phyloP scores from a whole-genome alignment of 2,888 invertebrate species.

The Magallana nippona region DNA sequence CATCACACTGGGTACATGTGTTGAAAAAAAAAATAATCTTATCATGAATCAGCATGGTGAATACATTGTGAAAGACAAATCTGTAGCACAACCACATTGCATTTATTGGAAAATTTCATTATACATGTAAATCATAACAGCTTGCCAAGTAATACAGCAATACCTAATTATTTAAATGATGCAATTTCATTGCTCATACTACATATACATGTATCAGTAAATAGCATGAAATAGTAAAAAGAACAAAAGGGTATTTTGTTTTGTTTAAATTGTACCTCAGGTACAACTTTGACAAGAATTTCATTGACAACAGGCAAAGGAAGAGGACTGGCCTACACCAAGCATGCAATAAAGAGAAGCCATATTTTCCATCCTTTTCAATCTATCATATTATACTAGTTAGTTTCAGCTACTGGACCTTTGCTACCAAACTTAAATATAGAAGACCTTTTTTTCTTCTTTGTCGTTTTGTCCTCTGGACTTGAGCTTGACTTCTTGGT shows the following conservation, averaged over 20 bases:
- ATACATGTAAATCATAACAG: no score
- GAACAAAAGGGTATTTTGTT: neutral
- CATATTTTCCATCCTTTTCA: neutral
- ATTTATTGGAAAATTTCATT: no score
- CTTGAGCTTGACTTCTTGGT: neutral
- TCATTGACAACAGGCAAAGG: constrained; percentile 38
- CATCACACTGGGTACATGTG: no score
- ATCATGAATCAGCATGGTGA: no score
- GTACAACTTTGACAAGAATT: constrained; percentile 45
- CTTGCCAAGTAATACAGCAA: neutral
- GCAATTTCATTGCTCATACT: neutral
- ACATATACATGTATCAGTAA: neutral
- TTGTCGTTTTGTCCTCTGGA: neutral
- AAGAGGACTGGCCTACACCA: neutral
- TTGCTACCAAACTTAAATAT: constrained; percentile 5
- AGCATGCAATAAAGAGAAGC: no score
- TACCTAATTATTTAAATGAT: neutral
- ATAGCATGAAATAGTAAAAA: neutral
- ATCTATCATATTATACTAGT: neutral
- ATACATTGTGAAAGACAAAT: no score
- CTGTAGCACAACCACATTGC: no score
- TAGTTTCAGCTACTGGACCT: neutral
- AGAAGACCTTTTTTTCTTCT: constrained; percentile 14
- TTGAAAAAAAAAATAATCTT: no score
- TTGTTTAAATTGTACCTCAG: neutral